A percentile compares a stretch with the other conserved stretches of the same genome.
These are phyloP conservation scores for Muscicapa adusta DNA, from an alignment of 2,113 vertebrate species.

Conservation along the genomic window DNA sequence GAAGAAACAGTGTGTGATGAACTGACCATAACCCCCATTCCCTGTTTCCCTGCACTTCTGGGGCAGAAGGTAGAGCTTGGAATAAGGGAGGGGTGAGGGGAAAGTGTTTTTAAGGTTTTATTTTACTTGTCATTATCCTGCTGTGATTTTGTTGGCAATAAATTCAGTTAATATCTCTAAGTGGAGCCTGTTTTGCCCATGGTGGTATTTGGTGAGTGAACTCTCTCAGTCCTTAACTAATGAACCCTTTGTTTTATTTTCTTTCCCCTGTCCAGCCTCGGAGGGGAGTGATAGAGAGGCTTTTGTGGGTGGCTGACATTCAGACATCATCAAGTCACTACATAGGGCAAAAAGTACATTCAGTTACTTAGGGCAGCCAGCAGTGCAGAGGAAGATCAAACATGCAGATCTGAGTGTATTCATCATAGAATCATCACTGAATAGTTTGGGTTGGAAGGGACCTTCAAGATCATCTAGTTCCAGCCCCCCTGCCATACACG, in stretches of 20 bases:
- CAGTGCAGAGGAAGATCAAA: not conserved
- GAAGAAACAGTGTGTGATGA: too few species aligned
- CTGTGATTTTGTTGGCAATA: too few species aligned
- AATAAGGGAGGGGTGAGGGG: too few species aligned
- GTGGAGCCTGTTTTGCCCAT: not conserved
- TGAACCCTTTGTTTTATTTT: not conserved
- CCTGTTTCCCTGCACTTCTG: too few species aligned
- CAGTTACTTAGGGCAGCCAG: not conserved
- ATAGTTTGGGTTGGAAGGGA: not conserved
- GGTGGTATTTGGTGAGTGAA: not conserved
- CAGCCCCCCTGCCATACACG: not conserved
- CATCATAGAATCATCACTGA: not conserved
- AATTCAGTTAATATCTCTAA: not conserved
- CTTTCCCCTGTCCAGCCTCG: not conserved
- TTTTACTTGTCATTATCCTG: too few species aligned
- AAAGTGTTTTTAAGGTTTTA: too few species aligned
- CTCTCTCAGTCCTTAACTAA: not conserved
- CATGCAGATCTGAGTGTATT: not conserved
- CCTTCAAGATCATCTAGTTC: not conserved
- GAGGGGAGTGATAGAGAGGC: not conserved
- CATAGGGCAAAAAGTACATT: not conserved
- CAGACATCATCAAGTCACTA: not conserved
- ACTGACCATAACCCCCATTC: too few species aligned
- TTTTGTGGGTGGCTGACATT: not conserved
- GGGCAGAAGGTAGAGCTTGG: too few species aligned